These are phyloP conservation scores for Epizoanthus fatuus DNA, from an alignment of 92 coral and sea anemone species.

Conservation along the genomic window DNA sequence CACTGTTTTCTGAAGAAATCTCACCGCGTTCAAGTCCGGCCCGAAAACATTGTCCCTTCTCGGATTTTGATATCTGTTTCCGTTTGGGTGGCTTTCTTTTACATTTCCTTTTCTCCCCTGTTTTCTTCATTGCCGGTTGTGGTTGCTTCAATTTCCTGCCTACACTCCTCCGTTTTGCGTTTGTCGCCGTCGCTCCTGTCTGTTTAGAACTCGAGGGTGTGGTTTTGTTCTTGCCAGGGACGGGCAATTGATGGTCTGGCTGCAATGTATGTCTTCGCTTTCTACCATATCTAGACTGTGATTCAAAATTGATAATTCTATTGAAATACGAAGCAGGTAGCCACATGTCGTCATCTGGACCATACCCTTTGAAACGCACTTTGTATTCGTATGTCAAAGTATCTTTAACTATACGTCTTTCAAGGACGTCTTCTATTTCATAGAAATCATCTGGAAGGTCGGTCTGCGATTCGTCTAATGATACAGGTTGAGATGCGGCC, in stretches of 20 bases:
- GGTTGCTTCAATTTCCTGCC: too few species aligned
- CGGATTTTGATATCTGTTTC: too few species aligned
- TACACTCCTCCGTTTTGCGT: too few species aligned
- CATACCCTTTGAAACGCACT: slow-evolving; percentile 49
- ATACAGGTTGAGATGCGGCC: slow-evolving; percentile 5
- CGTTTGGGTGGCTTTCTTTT: too few species aligned
- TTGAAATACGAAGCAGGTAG: slow-evolving; percentile 47
- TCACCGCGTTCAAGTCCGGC: too few species aligned
- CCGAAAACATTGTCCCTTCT: too few species aligned
- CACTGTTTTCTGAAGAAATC: too few species aligned
- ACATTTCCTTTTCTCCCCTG: too few species aligned
- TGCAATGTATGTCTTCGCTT: slow-evolving; percentile 43
- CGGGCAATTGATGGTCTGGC: background rate
- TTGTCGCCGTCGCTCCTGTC: too few species aligned
- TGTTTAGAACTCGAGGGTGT: too few species aligned
- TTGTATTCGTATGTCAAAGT: slow-evolving; percentile 35
- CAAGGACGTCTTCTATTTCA: slow-evolving; percentile 47
- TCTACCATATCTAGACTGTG: slow-evolving; percentile 46
- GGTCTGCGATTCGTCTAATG: slow-evolving; percentile 28
- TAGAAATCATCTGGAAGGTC: slow-evolving; percentile 16
- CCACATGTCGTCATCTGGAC: slow-evolving; percentile 58
- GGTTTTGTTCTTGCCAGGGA: too few species aligned
- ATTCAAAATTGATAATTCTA: slow-evolving; percentile 33
- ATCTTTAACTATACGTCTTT: slow-evolving; percentile 47
- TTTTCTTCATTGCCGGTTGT: too few species aligned